Percentiles rank a stretch among this genome's conserved stretches.
Conservation (phyloP, 2,888 invertebrate genomes). For the Patella pellucida region DNA sequence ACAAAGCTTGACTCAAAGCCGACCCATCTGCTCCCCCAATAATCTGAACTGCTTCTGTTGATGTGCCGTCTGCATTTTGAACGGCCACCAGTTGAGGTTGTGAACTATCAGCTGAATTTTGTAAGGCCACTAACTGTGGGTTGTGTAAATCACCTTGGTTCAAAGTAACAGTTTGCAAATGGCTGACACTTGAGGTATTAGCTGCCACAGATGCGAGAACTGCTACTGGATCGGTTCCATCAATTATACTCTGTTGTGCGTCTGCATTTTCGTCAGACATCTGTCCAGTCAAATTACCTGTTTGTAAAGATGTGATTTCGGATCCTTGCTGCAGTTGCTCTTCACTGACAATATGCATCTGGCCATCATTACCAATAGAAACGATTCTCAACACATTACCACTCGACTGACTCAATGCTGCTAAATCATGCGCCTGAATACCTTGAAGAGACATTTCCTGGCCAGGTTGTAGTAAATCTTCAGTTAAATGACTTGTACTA, state of each 20-base stretch:
- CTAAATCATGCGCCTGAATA: conserved; percentile 11
- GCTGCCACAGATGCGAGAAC: conserved; percentile 52
- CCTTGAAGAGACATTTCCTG: not conserved
- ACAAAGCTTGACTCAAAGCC: conserved; percentile 23
- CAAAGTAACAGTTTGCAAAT: conserved; percentile 35
- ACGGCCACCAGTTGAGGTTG: conserved; percentile 63
- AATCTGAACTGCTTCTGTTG: conserved; percentile 36
- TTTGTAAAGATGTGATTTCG: not conserved
- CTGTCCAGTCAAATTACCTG: not conserved
- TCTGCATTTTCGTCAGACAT: conserved; percentile 14
- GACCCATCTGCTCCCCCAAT: conserved; percentile 31
- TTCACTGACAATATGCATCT: conserved; percentile 49
- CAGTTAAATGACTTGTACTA: conserved; percentile 10
- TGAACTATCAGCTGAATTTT: conserved; percentile 53
- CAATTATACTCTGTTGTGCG: conserved; percentile 21
- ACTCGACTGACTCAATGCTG: conserved; percentile 26
- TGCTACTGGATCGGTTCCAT: conserved; percentile 45
- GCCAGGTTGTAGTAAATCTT: not conserved
- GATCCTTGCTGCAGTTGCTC: conserved; percentile 24
- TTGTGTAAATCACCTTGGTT: conserved; percentile 22
- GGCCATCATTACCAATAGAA: conserved; percentile 53
- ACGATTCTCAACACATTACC: conserved; percentile 53
- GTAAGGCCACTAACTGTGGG: conserved; percentile 57
- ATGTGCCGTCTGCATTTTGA: conserved; percentile 43
- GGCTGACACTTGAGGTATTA: conserved; percentile 38